A percentile compares a stretch with the other conserved stretches of the same genome.
Evolutionary conservation across 1,140 invertebrate species (phyloP).

Genomic region (Venturia canescens): DNA sequence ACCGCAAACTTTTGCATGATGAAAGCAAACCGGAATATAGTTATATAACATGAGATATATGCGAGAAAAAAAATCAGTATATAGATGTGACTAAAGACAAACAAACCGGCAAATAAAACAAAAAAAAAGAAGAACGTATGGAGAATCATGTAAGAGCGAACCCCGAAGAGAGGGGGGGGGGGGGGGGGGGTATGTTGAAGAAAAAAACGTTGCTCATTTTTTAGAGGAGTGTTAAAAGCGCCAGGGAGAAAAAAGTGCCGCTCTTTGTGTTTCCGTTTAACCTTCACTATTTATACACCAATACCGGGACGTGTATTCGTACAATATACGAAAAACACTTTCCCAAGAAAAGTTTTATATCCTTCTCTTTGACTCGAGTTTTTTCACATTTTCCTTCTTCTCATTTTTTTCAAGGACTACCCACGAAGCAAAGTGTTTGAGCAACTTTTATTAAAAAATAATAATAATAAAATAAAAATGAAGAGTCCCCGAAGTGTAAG

Average conservation of each 20-base stretch:
- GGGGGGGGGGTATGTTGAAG: no score
- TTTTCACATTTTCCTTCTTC: constrained; percentile 4
- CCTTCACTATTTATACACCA: constrained; percentile 7
- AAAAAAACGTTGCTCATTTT: constrained; percentile 58
- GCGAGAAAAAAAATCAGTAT: no score
- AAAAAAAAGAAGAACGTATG: not conserved
- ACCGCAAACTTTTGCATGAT: no score
- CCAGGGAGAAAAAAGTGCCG: constrained; percentile 2
- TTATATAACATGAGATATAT: not conserved
- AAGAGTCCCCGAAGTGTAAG: constrained; percentile 11
- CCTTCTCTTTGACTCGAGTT: constrained; percentile 40
- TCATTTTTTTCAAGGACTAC: not conserved
- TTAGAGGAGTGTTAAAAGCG: constrained; percentile 53
- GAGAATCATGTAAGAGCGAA: not conserved
- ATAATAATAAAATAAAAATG: constrained; percentile 6
- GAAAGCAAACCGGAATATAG: no score
- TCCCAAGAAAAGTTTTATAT: not conserved
- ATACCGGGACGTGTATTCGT: not conserved
- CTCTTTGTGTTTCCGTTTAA: constrained; percentile 33
- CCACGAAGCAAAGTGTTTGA: constrained; percentile 44
- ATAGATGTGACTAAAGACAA: not conserved
- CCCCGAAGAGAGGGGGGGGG: not conserved
- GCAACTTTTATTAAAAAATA: constrained; percentile 66
- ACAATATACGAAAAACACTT: not conserved
- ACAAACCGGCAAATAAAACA: not conserved